Percentiles rank a stretch among this genome's conserved stretches.
These are phyloP conservation scores for Plebejus anna DNA, from an alignment of 2,888 invertebrate genomes.

Conservation along the genomic window DNA sequence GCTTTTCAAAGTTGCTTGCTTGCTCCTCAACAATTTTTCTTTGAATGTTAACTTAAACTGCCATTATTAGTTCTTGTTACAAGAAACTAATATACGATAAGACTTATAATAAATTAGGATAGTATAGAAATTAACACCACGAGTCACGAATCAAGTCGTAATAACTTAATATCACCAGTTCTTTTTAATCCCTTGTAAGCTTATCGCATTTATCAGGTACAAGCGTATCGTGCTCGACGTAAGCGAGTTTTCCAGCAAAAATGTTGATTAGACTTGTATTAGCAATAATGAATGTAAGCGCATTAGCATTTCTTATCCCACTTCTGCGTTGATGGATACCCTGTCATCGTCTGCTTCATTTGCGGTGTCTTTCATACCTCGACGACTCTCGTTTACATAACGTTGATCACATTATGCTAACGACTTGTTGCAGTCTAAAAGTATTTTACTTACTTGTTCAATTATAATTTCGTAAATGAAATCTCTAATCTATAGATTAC, in stretches of 20 bases:
- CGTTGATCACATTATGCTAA: conserved; percentile 17
- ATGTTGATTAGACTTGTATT: conserved; percentile 18
- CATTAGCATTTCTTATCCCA: conserved; percentile 29
- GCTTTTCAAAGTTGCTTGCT: not conserved
- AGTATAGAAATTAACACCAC: not conserved
- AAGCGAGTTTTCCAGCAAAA: conserved; percentile 22
- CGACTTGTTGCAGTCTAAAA: not conserved
- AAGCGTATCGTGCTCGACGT: conserved; percentile 16
- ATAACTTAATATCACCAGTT: not conserved
- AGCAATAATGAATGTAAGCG: conserved; percentile 20
- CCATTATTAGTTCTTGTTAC: not conserved
- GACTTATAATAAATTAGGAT: not conserved
- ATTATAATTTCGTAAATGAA: not conserved
- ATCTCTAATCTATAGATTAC: not conserved
- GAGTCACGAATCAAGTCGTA: not conserved
- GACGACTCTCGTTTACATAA: conserved; percentile 1
- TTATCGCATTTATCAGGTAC: conserved; percentile 6
- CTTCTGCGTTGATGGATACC: conserved; percentile 7
- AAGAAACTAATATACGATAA: not conserved
- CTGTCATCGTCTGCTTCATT: conserved; percentile 22
- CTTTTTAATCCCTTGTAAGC: not conserved
- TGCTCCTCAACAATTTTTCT: not conserved
- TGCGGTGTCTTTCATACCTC: not conserved
- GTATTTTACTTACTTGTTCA: not conserved
- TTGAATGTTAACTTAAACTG: not conserved